Conservation (phyloP, 2,797 vertebrate species). For the Acropternis orthonyx region DNA sequence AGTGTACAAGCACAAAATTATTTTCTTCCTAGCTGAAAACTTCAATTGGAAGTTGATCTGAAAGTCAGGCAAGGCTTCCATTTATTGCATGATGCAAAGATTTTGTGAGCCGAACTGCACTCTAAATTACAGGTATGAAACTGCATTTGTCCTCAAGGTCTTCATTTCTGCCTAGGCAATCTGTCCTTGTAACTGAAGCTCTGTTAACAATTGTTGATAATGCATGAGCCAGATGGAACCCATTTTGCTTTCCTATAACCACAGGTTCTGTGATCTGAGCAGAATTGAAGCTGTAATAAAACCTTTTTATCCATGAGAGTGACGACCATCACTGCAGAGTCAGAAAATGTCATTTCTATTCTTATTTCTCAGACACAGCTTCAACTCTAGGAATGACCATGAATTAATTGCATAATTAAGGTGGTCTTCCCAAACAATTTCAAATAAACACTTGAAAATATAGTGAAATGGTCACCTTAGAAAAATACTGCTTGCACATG, state of each 20-base stretch:
- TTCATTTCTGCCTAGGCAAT: neutral
- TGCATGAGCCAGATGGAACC: neutral
- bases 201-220: neutral
- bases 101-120: neutral
- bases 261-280: neutral
- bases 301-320: neutral
- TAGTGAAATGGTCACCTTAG: neutral
- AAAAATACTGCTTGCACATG: neutral
- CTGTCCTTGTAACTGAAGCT: neutral
- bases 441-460: neutral
- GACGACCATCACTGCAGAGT: neutral
- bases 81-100: neutral
- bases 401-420: neutral
- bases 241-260: neutral
- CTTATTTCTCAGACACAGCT: neutral
- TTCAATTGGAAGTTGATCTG: neutral
- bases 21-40: neutral
- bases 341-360: neutral
- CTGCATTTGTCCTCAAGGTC: conserved; percentile 13
- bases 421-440: neutral
- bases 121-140: conserved; percentile 36
- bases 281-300: conserved; percentile 19
- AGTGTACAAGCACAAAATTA: neutral
- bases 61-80: neutral
- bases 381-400: neutral